A percentile compares a stretch with the other conserved stretches of the same genome.
These are phyloP conservation scores for Crossocerus cetratus DNA, from an alignment of 2,888 invertebrate species.

Conservation along the genomic window DNA sequence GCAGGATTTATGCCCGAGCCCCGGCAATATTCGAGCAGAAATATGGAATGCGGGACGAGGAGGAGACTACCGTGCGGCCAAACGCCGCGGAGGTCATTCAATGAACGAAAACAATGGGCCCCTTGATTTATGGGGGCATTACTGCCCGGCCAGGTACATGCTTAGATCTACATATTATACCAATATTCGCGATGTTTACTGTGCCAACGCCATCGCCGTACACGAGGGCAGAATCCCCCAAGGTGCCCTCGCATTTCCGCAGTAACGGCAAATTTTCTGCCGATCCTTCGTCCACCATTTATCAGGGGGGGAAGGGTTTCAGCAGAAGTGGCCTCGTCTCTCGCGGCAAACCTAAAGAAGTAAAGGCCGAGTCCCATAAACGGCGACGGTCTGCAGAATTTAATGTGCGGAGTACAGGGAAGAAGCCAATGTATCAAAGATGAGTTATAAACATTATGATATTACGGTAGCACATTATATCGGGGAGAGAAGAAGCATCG, in stretches of 20 bases:
- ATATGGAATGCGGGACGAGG: slow-evolving; percentile 46
- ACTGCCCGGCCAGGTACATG: slow-evolving; percentile 67
- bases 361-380: no score
- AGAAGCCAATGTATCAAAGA: slow-evolving; percentile 4
- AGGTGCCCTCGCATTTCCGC: slow-evolving; percentile 16
- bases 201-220: slow-evolving; percentile 54
- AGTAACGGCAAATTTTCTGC: neutral
- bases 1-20: slow-evolving; percentile 40
- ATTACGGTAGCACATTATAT: slow-evolving; percentile 31
- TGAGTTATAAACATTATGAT: slow-evolving; percentile 41
- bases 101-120: slow-evolving; percentile 70
- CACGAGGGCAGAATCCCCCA: slow-evolving; percentile 38
- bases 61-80: slow-evolving; percentile 48
- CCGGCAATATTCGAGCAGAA: slow-evolving; percentile 51
- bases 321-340: neutral
- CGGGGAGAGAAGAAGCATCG: slow-evolving; percentile 39
- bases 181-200: slow-evolving; percentile 57
- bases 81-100: slow-evolving; percentile 56
- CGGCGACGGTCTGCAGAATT: no score
- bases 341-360: no score
- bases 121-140: slow-evolving; percentile 72
- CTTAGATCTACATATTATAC: slow-evolving; percentile 64
- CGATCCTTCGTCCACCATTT: neutral
- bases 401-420: neutral
- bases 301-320: neutral